phyloP scores from a whole-genome alignment of 2,113 vertebrate genomes.

The Centrocercus urophasianus region DNA sequence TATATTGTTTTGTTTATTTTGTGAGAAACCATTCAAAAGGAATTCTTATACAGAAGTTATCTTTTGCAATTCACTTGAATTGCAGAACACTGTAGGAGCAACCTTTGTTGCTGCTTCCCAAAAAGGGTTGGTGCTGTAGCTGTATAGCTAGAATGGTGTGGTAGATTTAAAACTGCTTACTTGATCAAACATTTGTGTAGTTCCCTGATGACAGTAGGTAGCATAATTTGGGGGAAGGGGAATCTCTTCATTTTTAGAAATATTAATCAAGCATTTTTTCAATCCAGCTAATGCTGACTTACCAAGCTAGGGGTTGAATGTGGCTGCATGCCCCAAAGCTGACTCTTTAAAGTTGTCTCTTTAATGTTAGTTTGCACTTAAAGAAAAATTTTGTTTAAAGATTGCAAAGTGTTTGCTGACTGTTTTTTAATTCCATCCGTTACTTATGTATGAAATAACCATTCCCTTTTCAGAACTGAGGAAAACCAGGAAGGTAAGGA shows the following conservation, averaged over 20 bases:
- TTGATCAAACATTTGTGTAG: not conserved
- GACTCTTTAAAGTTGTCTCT: too few species aligned
- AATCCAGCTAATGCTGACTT: not conserved
- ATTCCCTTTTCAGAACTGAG: not conserved
- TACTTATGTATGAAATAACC: not conserved
- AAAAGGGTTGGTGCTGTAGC: rapidly evolving
- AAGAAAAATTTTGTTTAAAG: not conserved
- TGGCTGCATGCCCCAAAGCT: not conserved
- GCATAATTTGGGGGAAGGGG: not conserved
- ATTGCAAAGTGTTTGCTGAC: not conserved
- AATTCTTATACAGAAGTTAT: not conserved
- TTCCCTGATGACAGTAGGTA: not conserved
- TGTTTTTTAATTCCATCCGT: not conserved
- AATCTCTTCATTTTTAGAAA: not conserved
- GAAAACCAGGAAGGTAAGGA: not conserved
- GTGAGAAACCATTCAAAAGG: not conserved
- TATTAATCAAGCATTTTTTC: not conserved
- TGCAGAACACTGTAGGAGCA: not conserved
- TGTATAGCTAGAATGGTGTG: not conserved
- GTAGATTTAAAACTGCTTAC: not conserved
- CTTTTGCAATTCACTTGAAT: not conserved
- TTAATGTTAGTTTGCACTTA: not conserved
- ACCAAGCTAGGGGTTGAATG: not conserved
- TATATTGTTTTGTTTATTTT: not conserved
- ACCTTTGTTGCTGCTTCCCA: not conserved